Base-by-base conservation (phyloP, 2,113 vertebrate species). In the Chinchilla lanigera region DNA sequence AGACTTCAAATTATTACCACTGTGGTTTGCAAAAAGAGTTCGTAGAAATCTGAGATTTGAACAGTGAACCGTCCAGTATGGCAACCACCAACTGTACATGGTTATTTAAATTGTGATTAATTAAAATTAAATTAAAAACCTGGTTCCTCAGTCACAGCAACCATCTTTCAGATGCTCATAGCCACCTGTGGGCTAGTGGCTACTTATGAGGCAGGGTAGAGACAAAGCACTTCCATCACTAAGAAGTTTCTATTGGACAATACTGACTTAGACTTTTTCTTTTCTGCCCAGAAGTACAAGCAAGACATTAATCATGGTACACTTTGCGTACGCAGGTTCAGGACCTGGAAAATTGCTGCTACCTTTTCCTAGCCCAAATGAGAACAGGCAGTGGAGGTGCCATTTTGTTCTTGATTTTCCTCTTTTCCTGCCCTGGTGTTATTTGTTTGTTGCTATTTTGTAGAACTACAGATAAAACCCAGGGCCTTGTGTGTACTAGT, bases 21-120 rank as follows among this genome's bases (percentile, higher is more conserved):
- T 69, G n/a, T 96, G 80, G 73, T 90, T 94, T 97, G n/a, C 93
- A 90, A 81, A 52, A 60, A 6, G 56, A 93, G 69, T 56, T 93
- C 63, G 10, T 63, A 73, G 50, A 65, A 86, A 17, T 93, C 61
- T 56, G n/a, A 73, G 35, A 58, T 92, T 94, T 81, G 5, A 78
- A 88, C 85, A 78, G 54, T 91, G 86, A 93, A 90, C 61, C 83
- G 67, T 61, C 47, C 17, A 84, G 4, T 47, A 86, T 86, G 67
- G 63, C 69, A 50, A 78, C 2, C 0, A 44, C 17, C 33, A 52
- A 50, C 56, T 7, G 3, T 58, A 9, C 30, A 3, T 80, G 58
- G 11, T 58, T 71, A 19, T 91, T 89, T 82, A 82, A 50, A 58
- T 89, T 75, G 26, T 86, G 93, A 78, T 77, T 86, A 73, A 93